Evolutionary conservation across 1,140 invertebrate genomes (phyloP), one percentile per base, ranked within the genome.

Genomic region (Trachymyrmex septentrionalis): DNA sequence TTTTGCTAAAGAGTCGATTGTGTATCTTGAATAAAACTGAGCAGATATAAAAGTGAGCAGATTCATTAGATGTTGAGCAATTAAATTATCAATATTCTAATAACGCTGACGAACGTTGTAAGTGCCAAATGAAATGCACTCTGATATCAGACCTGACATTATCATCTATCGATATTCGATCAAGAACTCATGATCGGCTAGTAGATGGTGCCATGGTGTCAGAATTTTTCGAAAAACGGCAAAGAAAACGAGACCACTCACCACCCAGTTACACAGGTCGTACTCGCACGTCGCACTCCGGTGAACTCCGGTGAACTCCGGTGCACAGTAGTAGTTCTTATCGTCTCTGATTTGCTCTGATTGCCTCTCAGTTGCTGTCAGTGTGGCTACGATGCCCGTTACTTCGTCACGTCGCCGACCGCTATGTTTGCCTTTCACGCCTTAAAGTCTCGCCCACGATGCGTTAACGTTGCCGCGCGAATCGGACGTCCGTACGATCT

Each of bases 361-460:
- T 57, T n/a, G 55, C 7, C 55, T 21, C 55, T 57, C n/a, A n/a
- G 55, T 44, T 44, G 38, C 38, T 57, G 55, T 57, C 55, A n/a
- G 19, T 16, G 48, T 16, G 12, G 30, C 10, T 1, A 34, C n/a
- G 12, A 71, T 71, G 50, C 12, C 48, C 6, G 38, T 59, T 30
- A 34, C 59, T 69, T 27, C 27, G 50, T 24, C 53, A 30, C 10
- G n/a, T 24, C 27, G 34, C n/a, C 50, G 21, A 44, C 24, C 12
- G 16, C 16, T 55, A 81, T 81, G 78, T 59, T 82, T 55, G 64
- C 21, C 50, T 57, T 12, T 69, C 48, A 38, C 50, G 16, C 34
- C 48, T 21, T 57, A 27, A n/a, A 64, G 5, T 72, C 55, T 16
- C 21, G 14, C 10, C 4, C 16, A 12, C 69, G 55, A 72, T 16